These are phyloP conservation scores for Drosophila lacertosa DNA, from an alignment of 1,140 invertebrate genomes.

Conservation along the genomic window DNA sequence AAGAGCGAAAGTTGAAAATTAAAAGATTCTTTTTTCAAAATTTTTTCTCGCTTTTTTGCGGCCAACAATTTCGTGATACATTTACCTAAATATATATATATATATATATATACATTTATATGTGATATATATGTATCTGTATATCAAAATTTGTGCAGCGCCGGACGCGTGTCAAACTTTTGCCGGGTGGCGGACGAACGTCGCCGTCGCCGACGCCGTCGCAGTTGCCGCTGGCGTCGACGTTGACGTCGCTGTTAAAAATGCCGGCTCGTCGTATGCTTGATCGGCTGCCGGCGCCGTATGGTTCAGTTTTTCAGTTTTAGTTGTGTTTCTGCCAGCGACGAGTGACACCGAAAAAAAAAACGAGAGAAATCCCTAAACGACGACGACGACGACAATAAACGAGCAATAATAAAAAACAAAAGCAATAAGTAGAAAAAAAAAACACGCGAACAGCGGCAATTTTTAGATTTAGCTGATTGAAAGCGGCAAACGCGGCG, in stretches of 20 bases:
- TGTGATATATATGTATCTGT: conserved; percentile 16
- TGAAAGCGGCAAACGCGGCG: conserved; percentile 47
- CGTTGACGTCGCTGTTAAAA: conserved; percentile 31
- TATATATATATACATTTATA: conserved; percentile 3
- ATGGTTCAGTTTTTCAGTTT: conserved; percentile 65
- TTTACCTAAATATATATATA: not conserved
- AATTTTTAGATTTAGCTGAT: conserved; percentile 58
- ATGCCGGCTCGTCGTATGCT: conserved; percentile 62
- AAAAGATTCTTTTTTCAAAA: conserved; percentile 12
- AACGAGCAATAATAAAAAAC: conserved; percentile 35
- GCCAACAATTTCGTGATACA: conserved; percentile 32
- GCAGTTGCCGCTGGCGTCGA: conserved; percentile 26
- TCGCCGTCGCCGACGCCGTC: conserved; percentile 27
- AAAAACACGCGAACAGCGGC: conserved; percentile 42
- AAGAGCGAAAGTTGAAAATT: conserved; percentile 54
- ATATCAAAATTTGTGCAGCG: conserved; percentile 41
- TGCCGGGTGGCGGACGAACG: conserved; percentile 20
- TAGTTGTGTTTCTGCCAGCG: conserved; percentile 74
- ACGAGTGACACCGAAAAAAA: conserved; percentile 65
- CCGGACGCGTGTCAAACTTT: conserved; percentile 57
- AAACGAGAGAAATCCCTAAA: conserved; percentile 26
- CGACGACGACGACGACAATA: conserved; percentile 48
- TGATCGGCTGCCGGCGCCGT: conserved; percentile 53
- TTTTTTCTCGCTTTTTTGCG: conserved; percentile 4
- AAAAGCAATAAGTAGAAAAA: conserved; percentile 14